phyloP scores from a whole-genome alignment of 1,140 invertebrate genomes.

The Melitaea cinxia region DNA sequence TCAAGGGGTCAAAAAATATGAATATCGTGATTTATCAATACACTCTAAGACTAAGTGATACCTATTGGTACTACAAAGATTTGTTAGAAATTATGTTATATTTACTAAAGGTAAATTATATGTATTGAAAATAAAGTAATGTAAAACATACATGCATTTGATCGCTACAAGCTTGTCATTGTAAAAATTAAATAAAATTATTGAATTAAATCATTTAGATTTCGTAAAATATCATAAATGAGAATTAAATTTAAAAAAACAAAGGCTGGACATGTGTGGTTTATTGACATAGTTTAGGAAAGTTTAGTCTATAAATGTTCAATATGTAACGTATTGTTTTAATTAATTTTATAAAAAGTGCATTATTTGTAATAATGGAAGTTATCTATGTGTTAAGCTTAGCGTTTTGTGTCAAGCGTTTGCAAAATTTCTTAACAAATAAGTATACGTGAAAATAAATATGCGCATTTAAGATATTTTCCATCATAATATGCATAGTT shows the following conservation, averaged over 20 bases:
- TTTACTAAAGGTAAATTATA: not conserved
- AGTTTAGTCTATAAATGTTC: no score
- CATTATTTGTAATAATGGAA: not conserved
- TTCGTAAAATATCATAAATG: no score
- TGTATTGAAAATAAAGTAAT: not conserved
- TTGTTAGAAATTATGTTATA: not conserved
- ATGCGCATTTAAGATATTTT: not conserved
- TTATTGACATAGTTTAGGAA: no score
- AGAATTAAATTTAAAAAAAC: no score
- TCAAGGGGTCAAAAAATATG: constrained; percentile 71
- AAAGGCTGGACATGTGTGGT: no score
- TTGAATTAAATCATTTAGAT: no score
- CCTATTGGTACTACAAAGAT: not conserved
- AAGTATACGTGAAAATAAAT: not conserved
- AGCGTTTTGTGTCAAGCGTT: not conserved
- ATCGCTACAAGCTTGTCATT: no score
- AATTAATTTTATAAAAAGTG: not conserved
- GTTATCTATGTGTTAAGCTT: not conserved
- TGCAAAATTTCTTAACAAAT: not conserved
- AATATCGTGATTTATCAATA: constrained; percentile 63
- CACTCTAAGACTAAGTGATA: constrained; percentile 37
- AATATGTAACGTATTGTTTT: no score
- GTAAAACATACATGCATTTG: not conserved
- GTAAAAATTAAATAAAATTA: no score
- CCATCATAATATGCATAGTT: not conserved